Conservation (phyloP, 2,797 vertebrate species). For the Pangasius krempfi region DNA sequence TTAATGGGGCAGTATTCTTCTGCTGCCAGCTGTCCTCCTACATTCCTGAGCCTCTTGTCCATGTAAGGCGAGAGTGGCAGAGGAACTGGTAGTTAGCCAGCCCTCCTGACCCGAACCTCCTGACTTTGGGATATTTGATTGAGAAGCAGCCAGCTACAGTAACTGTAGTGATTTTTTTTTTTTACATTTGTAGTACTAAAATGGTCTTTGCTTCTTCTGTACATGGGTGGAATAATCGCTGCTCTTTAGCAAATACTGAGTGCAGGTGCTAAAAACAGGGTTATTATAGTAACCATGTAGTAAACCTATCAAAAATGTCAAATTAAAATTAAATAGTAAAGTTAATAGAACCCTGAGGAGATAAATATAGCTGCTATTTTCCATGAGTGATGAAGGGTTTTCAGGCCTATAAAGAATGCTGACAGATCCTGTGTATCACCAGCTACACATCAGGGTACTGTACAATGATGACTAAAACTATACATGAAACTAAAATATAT, state of each 20-base stretch:
- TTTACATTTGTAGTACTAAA: neutral
- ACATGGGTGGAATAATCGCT: neutral
- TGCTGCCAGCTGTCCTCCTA: slow-evolving; percentile 71
- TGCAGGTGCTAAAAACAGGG: neutral
- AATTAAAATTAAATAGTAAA: neutral
- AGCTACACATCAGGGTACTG: neutral
- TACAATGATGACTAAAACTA: neutral
- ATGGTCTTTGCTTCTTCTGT: neutral
- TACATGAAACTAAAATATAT: neutral
- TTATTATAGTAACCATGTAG: neutral
- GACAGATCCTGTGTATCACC: neutral
- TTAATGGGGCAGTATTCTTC: slow-evolving; percentile 58
- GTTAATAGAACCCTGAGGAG: neutral
- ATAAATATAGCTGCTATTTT: slow-evolving; percentile 12
- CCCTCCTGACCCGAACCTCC: slow-evolving; percentile 26
- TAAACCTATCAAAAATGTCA: neutral
- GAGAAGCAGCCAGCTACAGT: neutral
- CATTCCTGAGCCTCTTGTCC: slow-evolving; percentile 70
- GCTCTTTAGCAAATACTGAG: neutral
- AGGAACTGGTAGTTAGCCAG: slow-evolving; percentile 32
- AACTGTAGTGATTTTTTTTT: neutral
- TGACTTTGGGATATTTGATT: slow-evolving; percentile 9
- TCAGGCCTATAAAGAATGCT: neutral
- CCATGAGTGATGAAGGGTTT: neutral
- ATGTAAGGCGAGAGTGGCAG: slow-evolving; percentile 65